Base-by-base conservation (phyloP, 2,797 vertebrate species). In the Chelonia mydas region DNA sequence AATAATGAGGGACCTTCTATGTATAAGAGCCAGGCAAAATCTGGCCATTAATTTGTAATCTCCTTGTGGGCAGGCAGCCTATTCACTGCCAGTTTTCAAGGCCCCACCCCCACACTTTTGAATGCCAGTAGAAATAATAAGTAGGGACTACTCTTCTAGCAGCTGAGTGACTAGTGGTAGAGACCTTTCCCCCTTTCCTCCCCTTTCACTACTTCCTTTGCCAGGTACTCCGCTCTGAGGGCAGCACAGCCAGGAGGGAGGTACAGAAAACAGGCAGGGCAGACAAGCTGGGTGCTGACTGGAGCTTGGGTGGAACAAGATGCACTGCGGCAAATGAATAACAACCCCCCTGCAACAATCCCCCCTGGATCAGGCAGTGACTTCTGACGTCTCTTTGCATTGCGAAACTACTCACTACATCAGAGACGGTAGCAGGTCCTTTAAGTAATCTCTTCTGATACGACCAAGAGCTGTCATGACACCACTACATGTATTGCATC, bases 111-210 rank as follows among this genome's bases (percentile, higher is more conserved):
- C 27, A 37, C 23, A 72, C 3, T 65, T 65, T 65, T 65, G 33
- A 79, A 88, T 94, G 6, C 13, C 81, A 94, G 4, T 37, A 68
- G 85, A 88, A 91, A 81, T 81, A n/a, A 61, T 31, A 25, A 88
- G 41, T 79, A 81, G 85, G 68, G 23, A 83, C n/a, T 7, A 33
- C 59, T 28, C 16, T 96, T 25, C 45, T 2, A 78, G 17, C 25
- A 93, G 31, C 17, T 87, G 81, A 77, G 50, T 83, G 89, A 37
- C 33, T 11, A 57, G 53, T 65, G 19, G 33, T 41, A 80, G 61
- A 92, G 55, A 45, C 4, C 1, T 45, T 83, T 41, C 5, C 3
- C 2, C 8, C 0, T 49, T 28, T 7, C 10, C 2, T 0, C 0
- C 1, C 3, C 1, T 0, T 0, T 1, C n/a, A 21, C 65, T 68